phyloP scores from a whole-genome alignment of 2,888 invertebrate species.

The Cheilosia pagana region DNA sequence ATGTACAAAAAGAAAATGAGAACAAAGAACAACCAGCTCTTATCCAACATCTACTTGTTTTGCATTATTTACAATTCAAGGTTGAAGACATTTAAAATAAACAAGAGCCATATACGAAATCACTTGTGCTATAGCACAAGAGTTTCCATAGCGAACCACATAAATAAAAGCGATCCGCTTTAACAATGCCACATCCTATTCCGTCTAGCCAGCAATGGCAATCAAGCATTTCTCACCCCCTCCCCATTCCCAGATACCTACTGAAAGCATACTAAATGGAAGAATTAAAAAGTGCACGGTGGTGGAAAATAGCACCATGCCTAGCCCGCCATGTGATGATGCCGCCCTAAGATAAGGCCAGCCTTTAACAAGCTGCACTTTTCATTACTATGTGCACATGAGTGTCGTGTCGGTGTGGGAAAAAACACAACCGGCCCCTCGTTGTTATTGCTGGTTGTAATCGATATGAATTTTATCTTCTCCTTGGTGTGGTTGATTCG shows the following conservation, averaged over 20 bases:
- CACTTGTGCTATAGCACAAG: slow-evolving; percentile 36
- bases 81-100: slow-evolving; percentile 62
- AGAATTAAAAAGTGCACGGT: slow-evolving; percentile 24
- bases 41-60: slow-evolving; percentile 24
- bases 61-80: slow-evolving; percentile 61
- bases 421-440: slow-evolving; percentile 31
- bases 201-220: slow-evolving; percentile 70
- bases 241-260: no score
- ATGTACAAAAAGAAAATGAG: slow-evolving; percentile 19
- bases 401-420: slow-evolving; percentile 12
- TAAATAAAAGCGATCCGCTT: slow-evolving; percentile 41
- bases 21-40: neutral
- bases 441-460: slow-evolving; percentile 34
- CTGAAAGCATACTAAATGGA: slow-evolving; percentile 19
- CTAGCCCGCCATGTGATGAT: slow-evolving; percentile 51
- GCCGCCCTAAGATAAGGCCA: slow-evolving; percentile 53
- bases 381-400: slow-evolving; percentile 38
- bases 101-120: slow-evolving; percentile 8
- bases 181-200: slow-evolving; percentile 48
- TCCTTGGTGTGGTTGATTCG: slow-evolving; percentile 40
- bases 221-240: slow-evolving; percentile 38
- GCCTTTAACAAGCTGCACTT: slow-evolving; percentile 51
- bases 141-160: slow-evolving; percentile 59
- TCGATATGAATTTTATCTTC: slow-evolving; percentile 59
- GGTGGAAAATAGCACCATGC: neutral